Conservation (phyloP, 2,113 vertebrate genomes). For the Passerina amoena region DNA sequence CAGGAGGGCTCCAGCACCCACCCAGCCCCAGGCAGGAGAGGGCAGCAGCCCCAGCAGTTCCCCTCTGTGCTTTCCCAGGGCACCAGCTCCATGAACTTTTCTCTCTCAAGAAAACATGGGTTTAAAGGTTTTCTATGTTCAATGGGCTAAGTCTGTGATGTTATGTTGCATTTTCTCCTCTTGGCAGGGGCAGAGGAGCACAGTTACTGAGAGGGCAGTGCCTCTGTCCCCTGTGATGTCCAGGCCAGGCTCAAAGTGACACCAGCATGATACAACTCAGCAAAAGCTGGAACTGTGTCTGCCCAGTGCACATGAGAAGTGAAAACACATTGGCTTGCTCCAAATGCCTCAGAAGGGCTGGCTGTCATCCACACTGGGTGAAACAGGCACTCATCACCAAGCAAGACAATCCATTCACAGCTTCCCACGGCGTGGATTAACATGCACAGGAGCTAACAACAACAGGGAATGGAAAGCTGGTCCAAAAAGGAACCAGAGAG, state of each 20-base stretch:
- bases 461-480: background rate
- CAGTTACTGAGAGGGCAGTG: background rate
- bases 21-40: background rate
- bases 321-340: background rate
- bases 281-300: background rate
- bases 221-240: background rate
- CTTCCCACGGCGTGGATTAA: background rate
- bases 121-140: no score
- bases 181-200: background rate
- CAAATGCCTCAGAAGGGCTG: background rate
- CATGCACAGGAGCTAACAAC: background rate
- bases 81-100: background rate
- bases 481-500: background rate
- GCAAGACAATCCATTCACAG: background rate
- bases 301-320: background rate
- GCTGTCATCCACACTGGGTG: background rate
- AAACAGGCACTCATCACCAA: background rate
- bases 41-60: background rate
- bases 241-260: background rate
- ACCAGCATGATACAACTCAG: background rate
- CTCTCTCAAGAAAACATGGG: background rate
- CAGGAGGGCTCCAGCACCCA: background rate
- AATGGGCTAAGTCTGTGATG: no score
- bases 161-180: background rate
- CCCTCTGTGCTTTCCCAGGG: background rate